A percentile compares a stretch with the other conserved stretches of the same genome.
These are phyloP conservation scores for Schizaphis graminum DNA, from an alignment of 2,888 invertebrate genomes.

Conservation along the genomic window DNA sequence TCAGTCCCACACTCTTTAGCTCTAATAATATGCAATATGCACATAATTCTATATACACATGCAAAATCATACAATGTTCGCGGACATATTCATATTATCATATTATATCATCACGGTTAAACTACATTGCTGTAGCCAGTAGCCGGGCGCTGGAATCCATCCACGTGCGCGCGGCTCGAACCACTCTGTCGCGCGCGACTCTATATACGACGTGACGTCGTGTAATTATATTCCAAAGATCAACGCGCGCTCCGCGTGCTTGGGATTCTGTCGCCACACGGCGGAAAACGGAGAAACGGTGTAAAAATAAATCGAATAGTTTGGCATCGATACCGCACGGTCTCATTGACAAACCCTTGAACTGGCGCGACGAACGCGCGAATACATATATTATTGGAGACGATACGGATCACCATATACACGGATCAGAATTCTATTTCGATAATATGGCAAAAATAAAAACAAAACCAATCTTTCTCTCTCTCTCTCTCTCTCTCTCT, in stretches of 20 bases:
- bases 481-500: background rate
- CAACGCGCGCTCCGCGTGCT: constrained; percentile 50
- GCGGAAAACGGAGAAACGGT: constrained; percentile 24
- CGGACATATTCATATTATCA: background rate
- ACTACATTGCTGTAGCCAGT: background rate
- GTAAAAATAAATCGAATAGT: constrained; percentile 66
- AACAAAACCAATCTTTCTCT: constrained; percentile 4
- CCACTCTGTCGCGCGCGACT: background rate
- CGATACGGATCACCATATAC: background rate
- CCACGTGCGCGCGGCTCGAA: background rate
- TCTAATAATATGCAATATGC: background rate
- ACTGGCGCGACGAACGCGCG: constrained; percentile 37
- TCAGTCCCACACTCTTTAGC: background rate
- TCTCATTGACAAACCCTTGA: constrained; percentile 66
- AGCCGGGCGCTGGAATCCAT: background rate
- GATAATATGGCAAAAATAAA: background rate
- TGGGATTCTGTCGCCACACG: constrained; percentile 42
- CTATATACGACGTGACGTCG: background rate
- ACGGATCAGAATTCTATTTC: constrained; percentile 42
- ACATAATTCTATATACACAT: background rate
- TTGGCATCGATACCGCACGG: constrained; percentile 57
- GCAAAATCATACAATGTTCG: background rate
- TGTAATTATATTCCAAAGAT: constrained; percentile 61
- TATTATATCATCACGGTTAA: background rate
- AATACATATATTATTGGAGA: constrained; percentile 27